Percentiles rank a stretch among this genome's conserved stretches.
phyloP scores from a whole-genome alignment of 2,888 invertebrate species.

The Tineola bisselliella region DNA sequence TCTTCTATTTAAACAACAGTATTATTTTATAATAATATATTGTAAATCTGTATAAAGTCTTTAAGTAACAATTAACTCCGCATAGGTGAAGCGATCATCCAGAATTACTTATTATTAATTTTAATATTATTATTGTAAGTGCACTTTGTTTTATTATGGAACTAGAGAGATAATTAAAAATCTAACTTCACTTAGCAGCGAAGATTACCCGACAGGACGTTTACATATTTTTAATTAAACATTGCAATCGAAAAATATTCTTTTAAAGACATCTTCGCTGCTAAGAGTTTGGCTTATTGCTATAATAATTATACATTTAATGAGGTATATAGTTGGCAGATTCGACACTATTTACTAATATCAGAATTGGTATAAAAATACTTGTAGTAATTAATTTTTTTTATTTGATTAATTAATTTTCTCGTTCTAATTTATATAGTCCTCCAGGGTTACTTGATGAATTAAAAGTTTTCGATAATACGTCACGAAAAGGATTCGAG shows the following conservation, averaged over 20 bases:
- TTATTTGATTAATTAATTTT: too few relatives aligned
- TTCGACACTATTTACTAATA: not conserved
- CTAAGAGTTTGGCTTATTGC: slow-evolving; percentile 2
- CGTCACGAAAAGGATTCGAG: too few relatives aligned
- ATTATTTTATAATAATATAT: slow-evolving; percentile 2
- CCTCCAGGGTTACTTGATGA: too few relatives aligned
- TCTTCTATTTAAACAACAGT: slow-evolving; percentile 10
- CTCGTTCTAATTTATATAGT: too few relatives aligned
- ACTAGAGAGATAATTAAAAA: slow-evolving; percentile 31
- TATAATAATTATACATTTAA: not conserved
- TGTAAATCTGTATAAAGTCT: slow-evolving; percentile 10
- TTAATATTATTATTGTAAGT: slow-evolving; percentile 46
- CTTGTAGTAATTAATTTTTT: not conserved
- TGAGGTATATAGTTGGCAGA: not conserved
- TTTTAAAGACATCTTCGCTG: not conserved
- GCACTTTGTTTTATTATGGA: slow-evolving; percentile 62
- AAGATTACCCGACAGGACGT: not conserved
- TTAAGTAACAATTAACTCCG: slow-evolving; percentile 3
- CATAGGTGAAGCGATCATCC: slow-evolving; percentile 3
- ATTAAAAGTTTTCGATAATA: too few relatives aligned
- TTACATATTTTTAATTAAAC: not conserved
- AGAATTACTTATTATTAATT: slow-evolving; percentile 1
- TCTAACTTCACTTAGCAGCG: not conserved
- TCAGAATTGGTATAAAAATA: not conserved
- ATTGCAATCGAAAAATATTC: not conserved